Percentiles rank a stretch among this genome's conserved stretches.
These are phyloP conservation scores for Podarcis cretensis DNA, from an alignment of 2,113 vertebrate genomes.

Conservation along the genomic window DNA sequence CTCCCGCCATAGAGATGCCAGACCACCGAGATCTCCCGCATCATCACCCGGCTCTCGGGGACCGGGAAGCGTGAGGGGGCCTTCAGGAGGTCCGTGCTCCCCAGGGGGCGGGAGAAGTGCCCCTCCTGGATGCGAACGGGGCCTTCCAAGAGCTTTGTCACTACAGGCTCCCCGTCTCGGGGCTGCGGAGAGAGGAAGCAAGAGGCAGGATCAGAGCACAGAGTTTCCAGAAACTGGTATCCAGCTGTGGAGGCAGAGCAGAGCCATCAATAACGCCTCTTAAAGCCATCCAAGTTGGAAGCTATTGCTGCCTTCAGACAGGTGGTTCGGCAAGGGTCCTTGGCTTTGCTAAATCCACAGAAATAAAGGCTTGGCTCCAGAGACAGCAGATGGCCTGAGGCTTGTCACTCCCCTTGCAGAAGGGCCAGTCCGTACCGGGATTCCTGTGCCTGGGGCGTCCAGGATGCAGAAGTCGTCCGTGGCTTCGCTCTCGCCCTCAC, in stretches of 20 bases:
- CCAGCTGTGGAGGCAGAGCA: too few species aligned
- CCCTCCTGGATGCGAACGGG: constrained; percentile 83
- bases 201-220: too few species aligned
- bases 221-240: not conserved
- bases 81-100: constrained; percentile 87
- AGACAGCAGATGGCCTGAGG: too few species aligned
- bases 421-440: constrained; percentile 74
- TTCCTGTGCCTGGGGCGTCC: constrained; percentile 91
- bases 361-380: not conserved
- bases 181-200: constrained; percentile 70
- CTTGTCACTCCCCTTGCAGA: too few species aligned
- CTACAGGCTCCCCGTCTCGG: constrained; percentile 87
- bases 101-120: constrained; percentile 87
- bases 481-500: constrained; percentile 73
- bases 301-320: not conserved
- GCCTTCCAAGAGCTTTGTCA: constrained; percentile 80
- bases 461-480: constrained; percentile 93
- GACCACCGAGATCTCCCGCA: constrained; percentile 88
- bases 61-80: constrained; percentile 87
- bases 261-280: not conserved
- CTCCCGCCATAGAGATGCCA: constrained; percentile 93
- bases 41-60: constrained; percentile 86
- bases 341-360: not conserved
- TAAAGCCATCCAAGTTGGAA: not conserved
- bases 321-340: not conserved